Evolutionary conservation across 2,797 vertebrate species (phyloP).

Genomic region (Propithecus deckenii): DNA sequence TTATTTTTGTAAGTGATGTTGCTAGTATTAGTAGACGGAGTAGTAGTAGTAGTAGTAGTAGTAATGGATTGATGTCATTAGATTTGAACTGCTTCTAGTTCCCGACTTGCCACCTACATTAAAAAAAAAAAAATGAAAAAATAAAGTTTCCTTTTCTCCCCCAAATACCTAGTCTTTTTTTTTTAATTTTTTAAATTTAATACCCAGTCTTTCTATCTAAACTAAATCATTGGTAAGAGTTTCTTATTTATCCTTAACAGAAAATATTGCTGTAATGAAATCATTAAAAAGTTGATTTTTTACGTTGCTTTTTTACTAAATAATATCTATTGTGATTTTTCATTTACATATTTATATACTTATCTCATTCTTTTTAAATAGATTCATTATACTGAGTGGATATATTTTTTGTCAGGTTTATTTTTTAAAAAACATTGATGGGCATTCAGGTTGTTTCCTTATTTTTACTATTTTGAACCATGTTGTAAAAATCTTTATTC

Average conservation of each 20-base stretch:
- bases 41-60: neutral
- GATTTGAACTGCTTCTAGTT: neutral
- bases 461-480: neutral
- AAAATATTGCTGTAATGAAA: neutral
- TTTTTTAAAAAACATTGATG: neutral
- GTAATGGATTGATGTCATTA: neutral
- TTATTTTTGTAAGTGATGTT: neutral
- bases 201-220: neutral
- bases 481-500: neutral
- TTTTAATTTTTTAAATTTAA: too few relatives aligned
- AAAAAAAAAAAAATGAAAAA: neutral
- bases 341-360: neutral
- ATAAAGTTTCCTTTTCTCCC: neutral
- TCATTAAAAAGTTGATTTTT: neutral
- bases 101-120: neutral
- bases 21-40: neutral
- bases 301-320: neutral
- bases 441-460: neutral
- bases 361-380: neutral
- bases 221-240: neutral
- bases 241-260: neutral
- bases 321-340: neutral
- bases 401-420: neutral
- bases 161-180: neutral
- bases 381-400: neutral